Evolutionary conservation across 2,888 invertebrate genomes (phyloP), one percentile per base, ranked within the genome.

Genomic region (Pristionchus exspectatus): DNA sequence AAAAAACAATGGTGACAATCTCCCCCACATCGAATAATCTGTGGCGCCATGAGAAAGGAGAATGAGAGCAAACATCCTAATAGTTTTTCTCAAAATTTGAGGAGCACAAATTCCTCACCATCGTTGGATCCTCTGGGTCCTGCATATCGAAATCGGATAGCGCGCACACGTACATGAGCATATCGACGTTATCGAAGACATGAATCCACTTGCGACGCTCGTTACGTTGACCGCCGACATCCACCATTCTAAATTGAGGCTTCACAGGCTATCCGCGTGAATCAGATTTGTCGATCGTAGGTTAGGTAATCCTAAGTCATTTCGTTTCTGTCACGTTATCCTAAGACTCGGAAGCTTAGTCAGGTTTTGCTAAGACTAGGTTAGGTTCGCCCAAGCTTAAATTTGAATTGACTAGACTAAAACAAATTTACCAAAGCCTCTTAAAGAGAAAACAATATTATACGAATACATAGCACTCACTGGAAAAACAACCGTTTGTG

Each of bases 161-260:
- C 2, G 93, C 91, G 16, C 91, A 90, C 24, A 93, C 91, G 74
- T 92, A 93, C 14, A 93, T 90, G 18, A 93, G 91, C 92, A 93
- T 92, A 56, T 92, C 91, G 63, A 92, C 92, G 83, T 93, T 93
- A 77, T 93, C 93, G 87, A 93, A 93, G 74, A 93, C 93, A 74
- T 93, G 93, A 66, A 93, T 93, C 93, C 93, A 93, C 81, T 93
- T 93, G n/a, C 93, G 88, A 9, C 93, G 90, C 83, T 93, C 93
- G 24, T 91, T 91, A 16, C 92, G 90, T 89, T 93, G 93, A 0
- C 93, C 93, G 44, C 93, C 93, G 59, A 93, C 93, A 81, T 93
- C 93, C 0, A 93, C 93, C 93, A 93, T 93, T 90, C 93, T 93
- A 74, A 90, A 30, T 1, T 27, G n/a, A 50, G 44, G 44, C 44